A percentile compares a stretch with the other conserved stretches of the same genome.
phyloP scores from a whole-genome alignment of 92 coral and sea anemone genomes.

The Micromussa lordhowensis region DNA sequence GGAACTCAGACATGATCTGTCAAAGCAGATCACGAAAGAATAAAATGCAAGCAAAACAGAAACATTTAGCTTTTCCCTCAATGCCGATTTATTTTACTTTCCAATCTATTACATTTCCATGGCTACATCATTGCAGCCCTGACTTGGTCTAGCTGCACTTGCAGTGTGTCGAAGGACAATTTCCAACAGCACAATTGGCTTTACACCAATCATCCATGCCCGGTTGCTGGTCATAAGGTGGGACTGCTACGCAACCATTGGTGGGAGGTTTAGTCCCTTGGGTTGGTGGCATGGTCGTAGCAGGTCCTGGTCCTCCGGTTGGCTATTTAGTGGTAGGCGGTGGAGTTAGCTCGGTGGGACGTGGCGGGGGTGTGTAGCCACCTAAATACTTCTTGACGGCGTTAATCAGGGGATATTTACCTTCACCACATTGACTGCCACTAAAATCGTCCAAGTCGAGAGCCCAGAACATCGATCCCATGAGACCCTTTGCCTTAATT shows the following conservation, averaged over 20 bases:
- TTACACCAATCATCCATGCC: constrained; percentile 77
- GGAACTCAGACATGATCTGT: too few species aligned
- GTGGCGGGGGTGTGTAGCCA: constrained; percentile 65
- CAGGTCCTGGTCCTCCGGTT: constrained; percentile 42
- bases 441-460: constrained; percentile 91
- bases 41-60: not conserved
- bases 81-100: constrained; percentile 11
- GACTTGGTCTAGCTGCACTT: constrained; percentile 33
- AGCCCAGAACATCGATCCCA: constrained; percentile 99
- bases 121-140: not conserved
- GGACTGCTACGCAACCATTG: constrained; percentile 45
- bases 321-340: constrained; percentile 55
- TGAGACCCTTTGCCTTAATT: constrained; percentile 76
- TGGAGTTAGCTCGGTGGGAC: constrained; percentile 51
- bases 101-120: not conserved
- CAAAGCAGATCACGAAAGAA: not conserved
- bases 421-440: constrained; percentile 82
- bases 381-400: constrained; percentile 75
- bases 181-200: constrained; percentile 70
- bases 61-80: not conserved
- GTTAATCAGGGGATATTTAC: constrained; percentile 86
- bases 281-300: constrained; percentile 17
- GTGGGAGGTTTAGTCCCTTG: not conserved
- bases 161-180: constrained; percentile 82
- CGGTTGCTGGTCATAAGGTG: constrained; percentile 55